These are phyloP conservation scores for Mythimna albipuncta DNA, from an alignment of 2,888 invertebrate species.

Conservation along the genomic window DNA sequence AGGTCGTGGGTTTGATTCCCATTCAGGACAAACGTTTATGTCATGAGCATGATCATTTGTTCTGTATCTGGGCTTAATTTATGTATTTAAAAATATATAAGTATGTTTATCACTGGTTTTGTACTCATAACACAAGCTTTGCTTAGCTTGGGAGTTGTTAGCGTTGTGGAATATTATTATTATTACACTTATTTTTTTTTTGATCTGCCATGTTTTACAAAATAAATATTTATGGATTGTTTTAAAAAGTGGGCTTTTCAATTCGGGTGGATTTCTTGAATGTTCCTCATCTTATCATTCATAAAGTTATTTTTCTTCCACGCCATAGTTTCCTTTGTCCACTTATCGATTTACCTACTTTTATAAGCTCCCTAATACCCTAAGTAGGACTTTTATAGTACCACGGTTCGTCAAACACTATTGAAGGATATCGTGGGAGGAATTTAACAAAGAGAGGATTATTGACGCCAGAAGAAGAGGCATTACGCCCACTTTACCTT, in stretches of 20 bases:
- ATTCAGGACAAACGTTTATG: no score
- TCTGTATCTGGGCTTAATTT: no score
- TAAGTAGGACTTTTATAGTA: constrained; percentile 5
- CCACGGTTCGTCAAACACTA: constrained; percentile 11
- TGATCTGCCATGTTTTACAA: no score
- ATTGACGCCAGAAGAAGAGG: constrained; percentile 13
- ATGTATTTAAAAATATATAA: no score
- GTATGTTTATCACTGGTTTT: no score
- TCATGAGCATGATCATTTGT: no score
- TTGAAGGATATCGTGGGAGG: constrained; percentile 8
- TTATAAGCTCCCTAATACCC: neutral
- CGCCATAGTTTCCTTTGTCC: neutral
- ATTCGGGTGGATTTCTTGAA: neutral
- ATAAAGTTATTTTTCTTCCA: neutral
- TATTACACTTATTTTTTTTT: no score
- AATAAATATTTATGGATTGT: no score
- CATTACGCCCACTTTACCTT: constrained; percentile 27
- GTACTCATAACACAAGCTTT: no score
- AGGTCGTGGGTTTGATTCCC: no score
- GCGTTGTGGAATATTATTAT: no score
- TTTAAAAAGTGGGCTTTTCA: neutral
- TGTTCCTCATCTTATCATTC: neutral
- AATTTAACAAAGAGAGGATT: constrained; percentile 23
- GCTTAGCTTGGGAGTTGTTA: no score
- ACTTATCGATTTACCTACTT: neutral